A percentile compares a stretch with the other conserved stretches of the same genome.
Conservation (phyloP, 2,113 vertebrate species). For the Ictidomys tridecemlineatus region DNA sequence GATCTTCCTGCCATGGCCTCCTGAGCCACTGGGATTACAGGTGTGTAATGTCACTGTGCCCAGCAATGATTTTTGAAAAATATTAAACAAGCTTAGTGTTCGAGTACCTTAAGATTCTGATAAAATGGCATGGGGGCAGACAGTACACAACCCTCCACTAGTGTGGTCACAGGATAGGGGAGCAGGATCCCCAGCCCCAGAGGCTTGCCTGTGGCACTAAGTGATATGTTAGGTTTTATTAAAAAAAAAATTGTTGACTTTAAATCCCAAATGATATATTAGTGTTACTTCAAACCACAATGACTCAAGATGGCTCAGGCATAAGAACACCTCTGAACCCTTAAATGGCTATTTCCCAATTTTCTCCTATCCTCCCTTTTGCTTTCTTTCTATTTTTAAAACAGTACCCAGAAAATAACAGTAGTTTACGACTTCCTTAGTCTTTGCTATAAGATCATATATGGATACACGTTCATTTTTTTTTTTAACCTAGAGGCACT, state of each 20-base stretch:
- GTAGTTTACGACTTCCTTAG: not conserved
- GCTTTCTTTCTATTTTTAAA: not conserved
- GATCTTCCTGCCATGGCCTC: too few relatives aligned
- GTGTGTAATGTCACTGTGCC: too few relatives aligned
- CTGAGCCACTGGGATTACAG: too few relatives aligned
- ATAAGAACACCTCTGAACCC: not conserved
- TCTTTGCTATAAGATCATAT: not conserved
- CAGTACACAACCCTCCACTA: rapidly evolving
- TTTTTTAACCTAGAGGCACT: not conserved
- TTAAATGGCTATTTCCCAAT: not conserved
- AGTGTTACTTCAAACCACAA: not conserved
- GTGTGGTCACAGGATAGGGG: not conserved
- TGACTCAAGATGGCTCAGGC: not conserved
- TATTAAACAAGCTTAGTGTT: not conserved
- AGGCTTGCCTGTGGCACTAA: not conserved
- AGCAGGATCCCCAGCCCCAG: rapidly evolving
- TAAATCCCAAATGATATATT: not conserved
- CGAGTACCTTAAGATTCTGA: not conserved
- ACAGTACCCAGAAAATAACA: not conserved
- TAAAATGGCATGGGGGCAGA: too few relatives aligned
- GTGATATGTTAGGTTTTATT: not conserved
- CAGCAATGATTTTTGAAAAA: not conserved
- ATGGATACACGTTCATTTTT: not conserved
- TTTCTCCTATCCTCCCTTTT: not conserved
- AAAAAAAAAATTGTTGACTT: not conserved